phyloP scores from a whole-genome alignment of 2,113 vertebrate species.

The Panthera tigris region DNA sequence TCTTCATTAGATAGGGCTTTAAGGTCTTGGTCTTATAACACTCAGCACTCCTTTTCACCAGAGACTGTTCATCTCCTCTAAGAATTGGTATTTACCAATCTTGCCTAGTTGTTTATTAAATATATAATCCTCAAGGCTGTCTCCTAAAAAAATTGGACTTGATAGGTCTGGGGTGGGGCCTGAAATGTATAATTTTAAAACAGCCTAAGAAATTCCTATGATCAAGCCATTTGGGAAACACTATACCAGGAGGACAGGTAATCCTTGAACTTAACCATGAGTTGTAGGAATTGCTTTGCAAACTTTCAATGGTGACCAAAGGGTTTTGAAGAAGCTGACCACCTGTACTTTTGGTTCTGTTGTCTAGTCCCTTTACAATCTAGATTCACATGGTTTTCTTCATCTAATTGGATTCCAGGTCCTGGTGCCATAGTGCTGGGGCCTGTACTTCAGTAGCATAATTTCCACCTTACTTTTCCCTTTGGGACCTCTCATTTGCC shows the following conservation, averaged over 20 bases:
- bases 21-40: background rate
- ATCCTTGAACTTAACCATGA: background rate
- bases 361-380: background rate
- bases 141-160: background rate
- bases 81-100: background rate
- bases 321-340: rapidly evolving
- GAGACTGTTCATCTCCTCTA: background rate
- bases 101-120: background rate
- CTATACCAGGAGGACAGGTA: background rate
- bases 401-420: background rate
- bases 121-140: background rate
- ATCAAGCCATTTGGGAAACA: background rate
- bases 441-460: rapidly evolving
- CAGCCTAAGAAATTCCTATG: background rate
- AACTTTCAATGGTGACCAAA: background rate
- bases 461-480: background rate
- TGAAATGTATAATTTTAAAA: background rate
- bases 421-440: background rate
- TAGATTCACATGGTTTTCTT: background rate
- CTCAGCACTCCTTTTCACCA: background rate
- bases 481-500: background rate
- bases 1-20: background rate
- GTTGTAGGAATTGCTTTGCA: background rate
- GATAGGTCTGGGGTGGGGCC: background rate
- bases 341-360: rapidly evolving